Evolutionary conservation across 2,113 vertebrate genomes (phyloP).

Genomic region (Hymenochirus boettgeri): DNA sequence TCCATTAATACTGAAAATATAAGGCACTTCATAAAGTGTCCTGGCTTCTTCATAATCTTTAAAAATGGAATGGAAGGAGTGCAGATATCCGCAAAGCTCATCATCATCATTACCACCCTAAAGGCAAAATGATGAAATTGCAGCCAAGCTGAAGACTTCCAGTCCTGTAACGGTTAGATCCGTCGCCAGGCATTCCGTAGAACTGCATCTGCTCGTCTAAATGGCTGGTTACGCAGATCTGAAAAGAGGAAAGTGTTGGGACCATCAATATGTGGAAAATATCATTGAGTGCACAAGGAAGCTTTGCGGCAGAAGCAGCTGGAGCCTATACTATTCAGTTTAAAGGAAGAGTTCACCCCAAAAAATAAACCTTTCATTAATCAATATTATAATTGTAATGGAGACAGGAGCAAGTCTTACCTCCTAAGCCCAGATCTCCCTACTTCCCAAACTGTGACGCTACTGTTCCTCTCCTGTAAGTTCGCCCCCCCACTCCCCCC

Average conservation of each 20-base stretch:
- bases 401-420: no score
- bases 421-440: no score
- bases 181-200: conserved; percentile 70
- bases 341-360: no score
- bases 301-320: conserved; percentile 8
- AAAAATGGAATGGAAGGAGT: conserved; percentile 12
- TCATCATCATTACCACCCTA: neutral
- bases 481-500: no score
- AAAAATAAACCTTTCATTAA: no score
- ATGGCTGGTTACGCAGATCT: conserved; percentile 80
- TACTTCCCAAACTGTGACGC: no score
- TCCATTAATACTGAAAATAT: conserved; percentile 45
- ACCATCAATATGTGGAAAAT: neutral
- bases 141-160: neutral
- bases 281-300: neutral
- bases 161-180: conserved; percentile 11
- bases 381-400: no score
- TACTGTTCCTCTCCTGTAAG: no score
- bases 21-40: conserved; percentile 45
- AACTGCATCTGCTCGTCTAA: conserved; percentile 72
- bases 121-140: neutral
- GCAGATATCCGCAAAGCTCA: neutral
- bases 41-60: conserved; percentile 38
- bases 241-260: conserved; percentile 46
- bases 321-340: neutral